These are phyloP conservation scores for Lasioglossum pauxillum DNA, from an alignment of 2,888 invertebrate genomes.

Conservation along the genomic window DNA sequence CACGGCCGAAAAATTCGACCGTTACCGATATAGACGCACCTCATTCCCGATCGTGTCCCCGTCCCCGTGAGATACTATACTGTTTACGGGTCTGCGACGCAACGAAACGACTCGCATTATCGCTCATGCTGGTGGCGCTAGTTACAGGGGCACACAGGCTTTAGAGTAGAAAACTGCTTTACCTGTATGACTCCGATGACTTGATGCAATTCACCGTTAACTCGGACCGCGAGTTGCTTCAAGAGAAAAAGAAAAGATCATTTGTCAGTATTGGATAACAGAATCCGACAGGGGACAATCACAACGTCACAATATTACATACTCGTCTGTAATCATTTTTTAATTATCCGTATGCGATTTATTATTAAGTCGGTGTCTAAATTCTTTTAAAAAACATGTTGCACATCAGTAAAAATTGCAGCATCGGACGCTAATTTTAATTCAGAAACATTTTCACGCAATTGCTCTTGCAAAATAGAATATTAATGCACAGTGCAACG, in stretches of 20 bases:
- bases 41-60: conserved; percentile 10
- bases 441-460: background rate
- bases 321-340: background rate
- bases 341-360: background rate
- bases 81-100: background rate
- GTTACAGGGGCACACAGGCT: conserved; percentile 67
- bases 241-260: conserved; percentile 69
- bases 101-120: background rate
- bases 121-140: conserved; percentile 76
- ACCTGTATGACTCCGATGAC: conserved; percentile 82
- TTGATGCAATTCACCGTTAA: conserved; percentile 79
- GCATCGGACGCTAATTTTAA: background rate
- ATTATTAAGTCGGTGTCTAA: background rate
- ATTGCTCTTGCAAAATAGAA: no score
- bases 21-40: conserved; percentile 21
- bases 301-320: background rate
- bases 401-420: no score
- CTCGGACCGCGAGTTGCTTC: conserved; percentile 79
- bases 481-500: no score
- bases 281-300: background rate
- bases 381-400: background rate
- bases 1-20: conserved; percentile 8
- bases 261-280: background rate
- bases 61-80: conserved; percentile 12
- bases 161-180: conserved; percentile 75